Base-by-base conservation (phyloP, 2,113 vertebrate genomes). In the Antechinus flavipes region DNA sequence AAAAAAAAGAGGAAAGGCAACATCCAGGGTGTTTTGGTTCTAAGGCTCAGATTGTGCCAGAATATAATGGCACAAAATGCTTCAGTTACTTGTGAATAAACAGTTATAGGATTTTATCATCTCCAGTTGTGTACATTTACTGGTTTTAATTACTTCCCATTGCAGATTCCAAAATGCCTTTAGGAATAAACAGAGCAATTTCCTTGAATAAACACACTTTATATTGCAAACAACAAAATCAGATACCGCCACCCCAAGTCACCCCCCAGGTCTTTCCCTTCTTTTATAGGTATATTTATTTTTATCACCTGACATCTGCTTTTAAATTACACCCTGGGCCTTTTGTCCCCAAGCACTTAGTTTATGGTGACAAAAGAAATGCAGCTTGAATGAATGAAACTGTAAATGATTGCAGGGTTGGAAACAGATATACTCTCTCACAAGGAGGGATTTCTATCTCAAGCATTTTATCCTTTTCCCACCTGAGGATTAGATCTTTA, bases 371-470 rank as follows among this genome's bases (percentile, higher is more conserved):
- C 68, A 84, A 84, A 84, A 84, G 35, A 84, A 84, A 84, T 84
- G 68, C n/a, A 42, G 68, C 14, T 42, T 84, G 68, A 84, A 84
- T 42, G 68, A 84, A 84, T 84, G 68, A 42, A 84, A 84, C 7
- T 84, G 68, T 84, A 42, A 42, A 42, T 8, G 35, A 84, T 84
- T n/a, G n/a, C 68, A 23, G 68, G 61, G 30, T 76, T 76, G 42
- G 68, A 84, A 42, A 42, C 35, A 84, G 16, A 84, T 8, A 55
- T 55, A 1, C 54, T 42, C 19, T 42, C 19, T 22, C 68, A 8
- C 35, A 42, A 0, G 47, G 68, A 94, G 96, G 76, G 97, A 96
- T n/a, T 90, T 58, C 55, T 92, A 84, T 55, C 2, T 4, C 92
- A 11, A 93, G n/a, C 0, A 0, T 58, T 84, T 91, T 90, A 52